A percentile compares a stretch with the other conserved stretches of the same genome.
These are phyloP conservation scores for Agelas oroides DNA, from an alignment of 37 sponge, comb jelly and placozoan genomes.

Conservation along the genomic window DNA sequence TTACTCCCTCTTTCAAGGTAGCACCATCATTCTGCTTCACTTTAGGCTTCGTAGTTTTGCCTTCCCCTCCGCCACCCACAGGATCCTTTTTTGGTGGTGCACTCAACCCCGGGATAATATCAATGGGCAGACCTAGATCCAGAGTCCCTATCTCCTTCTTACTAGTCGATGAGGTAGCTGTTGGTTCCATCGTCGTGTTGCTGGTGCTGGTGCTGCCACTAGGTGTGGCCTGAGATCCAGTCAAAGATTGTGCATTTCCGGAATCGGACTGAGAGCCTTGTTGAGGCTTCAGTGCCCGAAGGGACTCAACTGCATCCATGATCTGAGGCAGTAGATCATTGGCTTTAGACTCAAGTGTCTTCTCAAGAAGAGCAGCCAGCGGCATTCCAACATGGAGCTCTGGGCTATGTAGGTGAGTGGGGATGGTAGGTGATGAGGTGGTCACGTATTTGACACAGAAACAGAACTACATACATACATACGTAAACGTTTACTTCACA, in stretches of 20 bases:
- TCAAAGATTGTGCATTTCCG: neutral
- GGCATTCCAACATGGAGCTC: slow-evolving; percentile 50
- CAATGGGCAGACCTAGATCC: slow-evolving; percentile 47
- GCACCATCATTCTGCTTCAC: neutral
- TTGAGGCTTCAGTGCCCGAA: neutral
- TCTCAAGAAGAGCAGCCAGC: slow-evolving; percentile 38
- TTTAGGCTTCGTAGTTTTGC: neutral
- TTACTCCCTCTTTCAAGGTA: neutral
- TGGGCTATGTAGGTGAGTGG: neutral
- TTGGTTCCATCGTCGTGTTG: neutral
- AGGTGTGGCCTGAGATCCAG: neutral
- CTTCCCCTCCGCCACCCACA: neutral
- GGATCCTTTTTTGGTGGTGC: slow-evolving; percentile 1
- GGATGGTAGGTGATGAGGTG: neutral
- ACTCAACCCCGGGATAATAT: slow-evolving; percentile 44
- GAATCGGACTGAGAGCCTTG: neutral
- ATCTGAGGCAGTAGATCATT: slow-evolving; percentile 60
- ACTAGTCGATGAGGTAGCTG: too few relatives aligned
- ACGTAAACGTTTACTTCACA: too few relatives aligned
- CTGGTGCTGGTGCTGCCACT: neutral
- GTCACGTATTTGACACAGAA: too few relatives aligned
- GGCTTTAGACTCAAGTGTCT: slow-evolving; percentile 48
- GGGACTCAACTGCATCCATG: slow-evolving; percentile 26
- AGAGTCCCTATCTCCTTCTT: neutral
- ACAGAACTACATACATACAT: too few relatives aligned